Evolutionary conservation across 2,113 vertebrate species (phyloP).

Genomic region (Phasianus colchicus): DNA sequence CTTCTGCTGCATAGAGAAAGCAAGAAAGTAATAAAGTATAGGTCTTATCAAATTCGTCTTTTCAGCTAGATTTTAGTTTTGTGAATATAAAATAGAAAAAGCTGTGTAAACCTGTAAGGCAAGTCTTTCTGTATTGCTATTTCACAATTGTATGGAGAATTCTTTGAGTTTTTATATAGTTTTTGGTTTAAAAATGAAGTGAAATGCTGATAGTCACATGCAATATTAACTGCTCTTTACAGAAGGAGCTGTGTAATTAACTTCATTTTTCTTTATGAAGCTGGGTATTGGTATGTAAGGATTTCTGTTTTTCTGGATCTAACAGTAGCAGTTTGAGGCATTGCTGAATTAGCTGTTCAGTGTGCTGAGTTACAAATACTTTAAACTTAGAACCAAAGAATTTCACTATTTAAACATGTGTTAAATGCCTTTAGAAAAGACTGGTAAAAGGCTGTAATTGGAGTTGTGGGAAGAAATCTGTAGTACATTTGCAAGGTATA

Average conservation of each 20-base stretch:
- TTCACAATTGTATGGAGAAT: background rate
- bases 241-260: background rate
- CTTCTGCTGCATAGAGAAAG: background rate
- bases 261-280: background rate
- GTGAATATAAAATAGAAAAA: background rate
- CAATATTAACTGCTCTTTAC: background rate
- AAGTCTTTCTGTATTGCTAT: background rate
- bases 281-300: background rate
- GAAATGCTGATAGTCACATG: background rate
- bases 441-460: background rate
- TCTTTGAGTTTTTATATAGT: background rate
- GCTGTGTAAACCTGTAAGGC: background rate
- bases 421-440: background rate
- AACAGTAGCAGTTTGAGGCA: background rate
- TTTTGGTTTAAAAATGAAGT: background rate
- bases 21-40: background rate
- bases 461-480: background rate
- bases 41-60: too few relatives aligned
- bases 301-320: background rate
- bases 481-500: background rate
- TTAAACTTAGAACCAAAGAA: background rate
- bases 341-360: background rate
- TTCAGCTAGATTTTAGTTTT: background rate
- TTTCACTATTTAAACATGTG: background rate
- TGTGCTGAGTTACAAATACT: background rate